These are phyloP conservation scores for Ecliptopera silaceata DNA, from an alignment of 2,888 invertebrate genomes.

Conservation along the genomic window DNA sequence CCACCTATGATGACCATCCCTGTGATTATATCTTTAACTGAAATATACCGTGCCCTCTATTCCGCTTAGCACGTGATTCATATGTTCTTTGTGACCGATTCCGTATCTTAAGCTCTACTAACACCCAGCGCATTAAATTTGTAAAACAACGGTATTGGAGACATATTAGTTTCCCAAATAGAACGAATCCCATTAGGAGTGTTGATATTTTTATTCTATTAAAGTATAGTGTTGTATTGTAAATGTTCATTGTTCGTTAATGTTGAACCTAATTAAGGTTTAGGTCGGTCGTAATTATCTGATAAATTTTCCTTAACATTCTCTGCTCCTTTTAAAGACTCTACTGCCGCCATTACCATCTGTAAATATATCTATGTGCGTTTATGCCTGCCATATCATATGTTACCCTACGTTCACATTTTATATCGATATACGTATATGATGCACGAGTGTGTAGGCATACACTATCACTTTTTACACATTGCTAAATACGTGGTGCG, in stretches of 20 bases:
- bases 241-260: background rate
- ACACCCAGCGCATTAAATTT: constrained; percentile 10
- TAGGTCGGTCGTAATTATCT: constrained; percentile 5
- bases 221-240: background rate
- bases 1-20: constrained; percentile 51
- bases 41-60: constrained; percentile 39
- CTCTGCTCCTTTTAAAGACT: constrained; percentile 28
- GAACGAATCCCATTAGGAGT: too few species aligned
- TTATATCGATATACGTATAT: constrained; percentile 52
- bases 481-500: constrained; percentile 46
- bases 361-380: constrained; percentile 30
- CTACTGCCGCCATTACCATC: constrained; percentile 31
- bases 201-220: background rate
- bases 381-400: constrained; percentile 48
- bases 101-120: background rate
- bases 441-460: constrained; percentile 47
- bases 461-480: constrained; percentile 59
- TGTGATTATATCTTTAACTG: constrained; percentile 36
- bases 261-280: background rate
- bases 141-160: constrained; percentile 23
- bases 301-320: constrained; percentile 30
- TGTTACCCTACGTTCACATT: constrained; percentile 42
- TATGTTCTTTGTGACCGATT: constrained; percentile 29
- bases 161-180: too few species aligned
- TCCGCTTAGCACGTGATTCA: constrained; percentile 31